Conservation (phyloP, 2,113 vertebrate species). For the Plestiodon gilberti region DNA sequence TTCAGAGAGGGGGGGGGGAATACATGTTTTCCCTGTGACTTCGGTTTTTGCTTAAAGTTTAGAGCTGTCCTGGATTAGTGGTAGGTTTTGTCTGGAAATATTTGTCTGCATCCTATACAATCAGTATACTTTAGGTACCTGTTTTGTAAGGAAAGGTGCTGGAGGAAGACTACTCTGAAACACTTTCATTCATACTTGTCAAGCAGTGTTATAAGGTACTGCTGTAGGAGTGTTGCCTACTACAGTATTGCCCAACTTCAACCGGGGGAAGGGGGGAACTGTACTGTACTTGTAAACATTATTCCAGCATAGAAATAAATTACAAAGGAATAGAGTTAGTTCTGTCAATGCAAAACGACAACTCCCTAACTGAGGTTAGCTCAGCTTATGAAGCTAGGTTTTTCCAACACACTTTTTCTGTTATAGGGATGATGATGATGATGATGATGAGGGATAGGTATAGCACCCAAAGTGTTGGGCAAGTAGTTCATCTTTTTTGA, state of each 20-base stretch:
- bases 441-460: neutral
- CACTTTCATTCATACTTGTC: neutral
- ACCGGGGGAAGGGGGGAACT: neutral
- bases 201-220: neutral
- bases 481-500: conserved; percentile 41
- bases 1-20: neutral
- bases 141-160: neutral
- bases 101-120: neutral
- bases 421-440: neutral
- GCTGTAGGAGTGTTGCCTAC: neutral
- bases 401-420: neutral
- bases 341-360: neutral
- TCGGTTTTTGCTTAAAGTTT: neutral
- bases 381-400: fast-evolving
- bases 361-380: neutral
- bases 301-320: conserved; percentile 5
- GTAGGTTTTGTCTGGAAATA: conserved; percentile 11
- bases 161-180: conserved; percentile 3
- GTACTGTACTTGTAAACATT: neutral
- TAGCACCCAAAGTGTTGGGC: neutral
- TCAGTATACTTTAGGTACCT: neutral
- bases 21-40: conserved; percentile 25
- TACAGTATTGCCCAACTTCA: neutral
- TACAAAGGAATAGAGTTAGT: neutral
- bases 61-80: neutral